These are phyloP conservation scores for Alloplasta piceator DNA, from an alignment of 2,888 invertebrate genomes.

Conservation along the genomic window DNA sequence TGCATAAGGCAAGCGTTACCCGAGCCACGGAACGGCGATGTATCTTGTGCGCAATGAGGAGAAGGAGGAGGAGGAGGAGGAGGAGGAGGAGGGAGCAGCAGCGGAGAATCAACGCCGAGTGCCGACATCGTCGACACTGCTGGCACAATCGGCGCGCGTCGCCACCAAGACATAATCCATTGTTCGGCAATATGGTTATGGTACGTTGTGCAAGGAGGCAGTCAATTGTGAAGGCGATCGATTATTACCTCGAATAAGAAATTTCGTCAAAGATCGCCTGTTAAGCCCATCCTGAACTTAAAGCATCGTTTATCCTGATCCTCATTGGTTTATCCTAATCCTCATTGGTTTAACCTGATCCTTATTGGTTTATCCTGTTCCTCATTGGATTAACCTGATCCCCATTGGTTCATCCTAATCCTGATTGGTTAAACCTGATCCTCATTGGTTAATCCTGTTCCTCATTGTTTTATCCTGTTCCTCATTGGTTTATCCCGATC, in stretches of 20 bases:
- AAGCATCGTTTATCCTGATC: too few relatives aligned
- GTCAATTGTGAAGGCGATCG: slow-evolving; percentile 75
- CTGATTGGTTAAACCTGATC: too few relatives aligned
- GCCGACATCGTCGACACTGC: slow-evolving; percentile 56
- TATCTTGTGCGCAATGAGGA: slow-evolving; percentile 25
- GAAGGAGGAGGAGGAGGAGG: background rate
- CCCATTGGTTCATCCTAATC: too few relatives aligned
- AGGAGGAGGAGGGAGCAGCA: background rate
- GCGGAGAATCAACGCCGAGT: slow-evolving; percentile 39
- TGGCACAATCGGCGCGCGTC: slow-evolving; percentile 67
- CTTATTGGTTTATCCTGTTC: too few relatives aligned
- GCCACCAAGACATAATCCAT: slow-evolving; percentile 77
- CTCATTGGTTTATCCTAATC: too few relatives aligned
- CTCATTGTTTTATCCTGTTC: too few relatives aligned
- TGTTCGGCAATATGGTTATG: slow-evolving; percentile 79
- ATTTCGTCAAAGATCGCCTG: slow-evolving; percentile 16
- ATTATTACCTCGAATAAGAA: slow-evolving; percentile 37
- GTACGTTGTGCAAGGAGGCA: slow-evolving; percentile 77
- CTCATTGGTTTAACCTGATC: too few relatives aligned
- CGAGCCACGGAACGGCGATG: slow-evolving; percentile 62
- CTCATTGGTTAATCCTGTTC: too few relatives aligned
- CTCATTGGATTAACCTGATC: too few relatives aligned
- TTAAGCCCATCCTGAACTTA: background rate
- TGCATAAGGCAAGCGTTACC: slow-evolving; percentile 79
- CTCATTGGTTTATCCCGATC: too few relatives aligned